These are phyloP conservation scores for Ailurus styani DNA, from an alignment of 2,113 vertebrate genomes.

Conservation along the genomic window DNA sequence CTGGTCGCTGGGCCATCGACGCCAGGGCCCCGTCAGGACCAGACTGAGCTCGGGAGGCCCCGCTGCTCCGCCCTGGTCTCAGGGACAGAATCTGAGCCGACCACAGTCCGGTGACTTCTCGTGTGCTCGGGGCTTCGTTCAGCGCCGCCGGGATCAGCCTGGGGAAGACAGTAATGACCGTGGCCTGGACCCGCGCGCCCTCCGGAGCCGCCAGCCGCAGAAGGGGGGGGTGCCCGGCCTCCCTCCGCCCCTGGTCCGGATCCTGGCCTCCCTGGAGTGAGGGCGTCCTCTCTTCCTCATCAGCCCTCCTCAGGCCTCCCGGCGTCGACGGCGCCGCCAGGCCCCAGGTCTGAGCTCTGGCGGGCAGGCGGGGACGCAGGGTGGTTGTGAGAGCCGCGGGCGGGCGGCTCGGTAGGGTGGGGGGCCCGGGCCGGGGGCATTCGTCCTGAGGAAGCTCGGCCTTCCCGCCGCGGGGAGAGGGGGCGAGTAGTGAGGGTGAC, in stretches of 20 bases:
- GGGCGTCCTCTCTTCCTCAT: background rate
- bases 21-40: accelerated
- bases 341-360: accelerated
- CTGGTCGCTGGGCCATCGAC: accelerated
- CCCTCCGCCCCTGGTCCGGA: background rate
- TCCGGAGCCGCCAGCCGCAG: background rate
- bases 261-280: background rate
- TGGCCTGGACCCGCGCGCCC: accelerated
- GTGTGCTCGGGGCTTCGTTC: accelerated
- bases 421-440: too few relatives aligned
- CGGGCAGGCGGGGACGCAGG: accelerated
- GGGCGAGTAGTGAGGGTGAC: background rate
- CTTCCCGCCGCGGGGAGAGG: background rate
- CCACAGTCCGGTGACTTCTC: accelerated
- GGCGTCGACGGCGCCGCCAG: background rate
- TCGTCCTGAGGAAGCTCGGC: background rate
- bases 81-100: background rate
- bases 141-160: background rate
- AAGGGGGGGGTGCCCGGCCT: background rate
- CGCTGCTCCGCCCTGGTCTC: accelerated
- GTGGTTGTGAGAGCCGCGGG: accelerated
- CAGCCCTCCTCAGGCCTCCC: background rate
- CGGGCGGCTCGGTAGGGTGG: too few relatives aligned
- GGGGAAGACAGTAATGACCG: background rate
- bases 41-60: too few relatives aligned